A percentile compares a stretch with the other conserved stretches of the same genome.
Conservation (phyloP, 2,888 invertebrate genomes). For the Heliconius erato region DNA sequence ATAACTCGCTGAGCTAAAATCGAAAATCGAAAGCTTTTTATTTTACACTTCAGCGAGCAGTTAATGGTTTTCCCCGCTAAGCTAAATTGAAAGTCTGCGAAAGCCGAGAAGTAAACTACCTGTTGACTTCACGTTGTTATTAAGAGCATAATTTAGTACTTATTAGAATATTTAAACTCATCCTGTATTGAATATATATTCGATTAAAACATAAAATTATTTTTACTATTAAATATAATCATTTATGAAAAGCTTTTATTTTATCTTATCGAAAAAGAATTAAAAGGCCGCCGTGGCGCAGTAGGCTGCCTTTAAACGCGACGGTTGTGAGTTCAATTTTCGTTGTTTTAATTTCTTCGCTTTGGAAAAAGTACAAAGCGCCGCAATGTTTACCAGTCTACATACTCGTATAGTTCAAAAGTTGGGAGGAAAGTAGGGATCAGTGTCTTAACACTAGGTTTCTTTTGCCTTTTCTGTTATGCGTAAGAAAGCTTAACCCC, state of each 20-base stretch:
- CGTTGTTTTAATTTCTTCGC: no score
- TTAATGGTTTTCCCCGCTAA: constrained; percentile 27
- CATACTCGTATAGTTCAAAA: no score
- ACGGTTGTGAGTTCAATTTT: no score
- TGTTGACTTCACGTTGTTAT: constrained; percentile 15
- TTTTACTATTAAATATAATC: neutral
- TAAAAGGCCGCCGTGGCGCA: neutral
- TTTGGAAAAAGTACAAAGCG: no score
- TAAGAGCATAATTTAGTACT: neutral
- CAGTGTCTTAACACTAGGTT: no score
- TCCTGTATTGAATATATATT: neutral
- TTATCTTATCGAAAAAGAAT: neutral
- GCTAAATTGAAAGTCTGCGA: constrained; percentile 32
- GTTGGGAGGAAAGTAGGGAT: no score
- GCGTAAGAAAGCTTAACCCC: no score
- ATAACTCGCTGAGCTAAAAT: neutral
- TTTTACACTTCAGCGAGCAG: neutral
- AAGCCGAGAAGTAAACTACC: constrained; percentile 18
- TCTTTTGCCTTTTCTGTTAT: no score
- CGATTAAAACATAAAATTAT: neutral
- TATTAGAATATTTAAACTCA: neutral
- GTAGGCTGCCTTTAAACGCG: no score
- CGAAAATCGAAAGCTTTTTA: neutral
- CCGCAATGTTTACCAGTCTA: no score
- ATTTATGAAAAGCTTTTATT: neutral